phyloP scores from a whole-genome alignment of 2,113 vertebrate genomes.

The Engraulis encrasicolus region DNA sequence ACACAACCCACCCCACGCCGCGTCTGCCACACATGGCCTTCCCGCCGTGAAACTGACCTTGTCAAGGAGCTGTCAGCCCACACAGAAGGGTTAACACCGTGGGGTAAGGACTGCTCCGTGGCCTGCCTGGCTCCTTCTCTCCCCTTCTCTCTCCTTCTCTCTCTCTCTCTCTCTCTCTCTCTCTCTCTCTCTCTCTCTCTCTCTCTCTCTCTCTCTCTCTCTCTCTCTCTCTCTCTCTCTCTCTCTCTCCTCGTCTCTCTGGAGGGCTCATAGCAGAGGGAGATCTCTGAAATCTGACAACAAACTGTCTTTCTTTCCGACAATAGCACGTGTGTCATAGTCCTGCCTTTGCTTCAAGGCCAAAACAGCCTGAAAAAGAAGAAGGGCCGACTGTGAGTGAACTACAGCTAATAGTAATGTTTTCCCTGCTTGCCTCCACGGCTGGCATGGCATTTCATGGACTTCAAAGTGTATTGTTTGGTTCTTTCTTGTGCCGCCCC shows the following conservation, averaged over 20 bases:
- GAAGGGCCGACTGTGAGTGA: background rate
- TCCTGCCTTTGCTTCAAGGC: background rate
- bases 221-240: background rate
- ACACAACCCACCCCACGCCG: too few relatives aligned
- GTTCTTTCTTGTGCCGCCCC: conserved; percentile 25
- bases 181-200: background rate
- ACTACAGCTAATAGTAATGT: background rate
- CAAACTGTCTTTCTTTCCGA: conserved; percentile 1
- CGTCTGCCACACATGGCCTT: background rate
- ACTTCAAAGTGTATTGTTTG: too few relatives aligned
- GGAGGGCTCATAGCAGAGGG: background rate
- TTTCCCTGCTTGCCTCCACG: too few relatives aligned
- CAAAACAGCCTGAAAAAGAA: background rate
- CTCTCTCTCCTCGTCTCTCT: conserved; percentile 7
- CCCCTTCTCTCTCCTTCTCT: background rate
- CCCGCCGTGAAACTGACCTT: conserved; percentile 51
- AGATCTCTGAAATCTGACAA: conserved; percentile 13
- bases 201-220: background rate
- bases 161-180: conserved; percentile 1
- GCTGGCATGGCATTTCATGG: too few relatives aligned
- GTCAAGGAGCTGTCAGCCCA: conserved; percentile 45
- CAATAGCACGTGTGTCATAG: background rate
- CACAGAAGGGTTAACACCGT: conserved; percentile 54
- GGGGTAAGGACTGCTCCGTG: conserved; percentile 26
- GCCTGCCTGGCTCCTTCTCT: conserved; percentile 40